These are phyloP conservation scores for Microctenopoma steveboyesi DNA, from an alignment of 2,797 vertebrate genomes.

Conservation along the genomic window DNA sequence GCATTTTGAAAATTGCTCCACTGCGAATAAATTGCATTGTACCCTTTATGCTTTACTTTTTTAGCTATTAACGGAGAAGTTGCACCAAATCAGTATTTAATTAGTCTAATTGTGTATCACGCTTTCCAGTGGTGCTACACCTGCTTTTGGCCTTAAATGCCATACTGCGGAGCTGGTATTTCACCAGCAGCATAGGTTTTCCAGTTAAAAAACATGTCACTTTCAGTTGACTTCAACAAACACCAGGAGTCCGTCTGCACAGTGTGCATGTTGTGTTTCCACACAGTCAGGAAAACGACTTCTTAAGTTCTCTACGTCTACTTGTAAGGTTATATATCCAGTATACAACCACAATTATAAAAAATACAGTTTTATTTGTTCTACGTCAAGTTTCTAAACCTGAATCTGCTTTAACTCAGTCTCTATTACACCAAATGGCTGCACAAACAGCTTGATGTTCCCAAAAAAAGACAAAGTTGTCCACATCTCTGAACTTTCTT, in stretches of 20 bases:
- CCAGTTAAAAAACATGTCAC: no score
- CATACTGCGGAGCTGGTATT: neutral
- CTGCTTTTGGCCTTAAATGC: neutral
- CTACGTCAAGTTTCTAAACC: no score
- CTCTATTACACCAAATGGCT: neutral
- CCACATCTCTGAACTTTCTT: constrained; percentile 29
- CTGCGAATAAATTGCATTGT: neutral
- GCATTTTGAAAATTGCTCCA: neutral
- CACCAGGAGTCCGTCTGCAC: no score
- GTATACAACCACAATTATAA: no score
- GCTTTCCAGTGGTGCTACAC: neutral
- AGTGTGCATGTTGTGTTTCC: no score
- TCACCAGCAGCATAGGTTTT: no score
- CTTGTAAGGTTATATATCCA: no score
- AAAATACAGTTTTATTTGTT: no score
- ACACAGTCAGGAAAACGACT: no score
- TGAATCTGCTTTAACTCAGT: neutral
- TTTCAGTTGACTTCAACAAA: no score
- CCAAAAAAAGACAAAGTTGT: constrained; percentile 3
- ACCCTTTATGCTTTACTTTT: neutral
- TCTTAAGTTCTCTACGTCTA: no score
- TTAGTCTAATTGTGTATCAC: neutral
- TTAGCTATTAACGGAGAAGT: neutral
- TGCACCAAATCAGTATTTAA: constrained; percentile 8
- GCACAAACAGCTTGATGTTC: neutral